Base-by-base conservation (phyloP, 2,888 invertebrate species). In the Mythimna ferrago region DNA sequence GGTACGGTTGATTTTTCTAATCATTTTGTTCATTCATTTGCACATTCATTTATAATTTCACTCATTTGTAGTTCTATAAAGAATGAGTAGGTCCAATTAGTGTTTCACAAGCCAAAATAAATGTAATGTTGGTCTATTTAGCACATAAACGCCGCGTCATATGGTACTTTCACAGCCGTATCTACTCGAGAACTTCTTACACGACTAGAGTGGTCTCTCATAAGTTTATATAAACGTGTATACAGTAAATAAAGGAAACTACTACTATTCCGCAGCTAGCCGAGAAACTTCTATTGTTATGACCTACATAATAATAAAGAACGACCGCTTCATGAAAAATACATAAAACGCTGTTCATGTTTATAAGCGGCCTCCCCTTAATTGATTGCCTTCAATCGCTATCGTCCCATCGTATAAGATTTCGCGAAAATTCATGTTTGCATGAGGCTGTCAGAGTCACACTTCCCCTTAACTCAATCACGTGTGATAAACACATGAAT, bases 201-300 rank as follows among this genome's bases (percentile, higher is more conserved):
- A n/a, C 41, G 21, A 60, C 58, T 44, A 11, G n/a, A 74, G 35
- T 60, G n/a, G 58, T 60, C 44, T 26, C 63, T 60, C 54, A 41
- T 78, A 54, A 76, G 64, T 76, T 78, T 76, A 54, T 71, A 78
- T 64, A 53, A 78, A 56, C 54, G 41, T 63, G 48, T 75, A 44
- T 64, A 54, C 60, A 60, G 71, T 77, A 77, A 70, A 62, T 77
- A 77, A 70, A 75, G 41, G 41, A 16, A 75, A 78, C 64, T 71
- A 51, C 41, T 35, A 78, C 64, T 71, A 26, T 32, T 51, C n/a
- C 41, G 48, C 60, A 53, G 54, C 60, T 57, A 26, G 71, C 51
- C 54, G 38, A 60, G 72, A 72, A 78, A 78, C 78, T 71, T 76
- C 72, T 61, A 61, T 72, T 78, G 64, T 71, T 71, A 72, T 78